Conservation (phyloP, 2,113 vertebrate species). For the Pedetes capensis region DNA sequence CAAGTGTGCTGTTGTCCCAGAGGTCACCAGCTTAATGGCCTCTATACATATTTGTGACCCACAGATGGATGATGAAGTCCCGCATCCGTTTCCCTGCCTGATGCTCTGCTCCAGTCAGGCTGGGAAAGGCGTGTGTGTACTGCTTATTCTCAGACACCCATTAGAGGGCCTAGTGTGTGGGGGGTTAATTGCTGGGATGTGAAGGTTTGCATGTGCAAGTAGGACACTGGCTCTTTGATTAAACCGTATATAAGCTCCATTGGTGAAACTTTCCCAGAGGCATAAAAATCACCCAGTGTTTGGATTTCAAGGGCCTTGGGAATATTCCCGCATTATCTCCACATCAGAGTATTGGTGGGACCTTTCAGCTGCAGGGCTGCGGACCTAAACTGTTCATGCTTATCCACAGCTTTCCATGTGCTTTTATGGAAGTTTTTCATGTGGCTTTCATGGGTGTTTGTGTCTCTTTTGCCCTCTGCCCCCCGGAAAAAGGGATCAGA, state of each 20-base stretch:
- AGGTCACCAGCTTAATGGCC: conserved; percentile 47
- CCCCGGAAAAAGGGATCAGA: neutral
- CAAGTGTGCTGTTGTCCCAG: conserved; percentile 49
- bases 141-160: neutral
- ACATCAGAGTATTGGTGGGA: neutral
- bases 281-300: neutral
- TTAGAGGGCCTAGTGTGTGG: neutral
- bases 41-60: conserved; percentile 62
- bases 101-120: neutral
- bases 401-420: too few relatives aligned
- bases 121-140: neutral
- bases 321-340: neutral
- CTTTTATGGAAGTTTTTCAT: neutral
- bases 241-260: neutral
- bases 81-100: neutral
- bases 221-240: neutral
- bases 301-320: neutral
- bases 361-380: neutral
- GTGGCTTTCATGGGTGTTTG: conserved; percentile 8
- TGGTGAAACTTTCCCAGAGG: neutral
- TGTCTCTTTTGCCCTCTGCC: neutral
- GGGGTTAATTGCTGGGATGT: neutral
- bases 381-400: neutral
- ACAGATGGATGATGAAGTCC: conserved; percentile 33
- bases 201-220: neutral